Percentiles rank a stretch among this genome's conserved stretches.
Evolutionary conservation across 2,888 invertebrate genomes (phyloP).

Genomic region (Agrochola lychnidis): DNA sequence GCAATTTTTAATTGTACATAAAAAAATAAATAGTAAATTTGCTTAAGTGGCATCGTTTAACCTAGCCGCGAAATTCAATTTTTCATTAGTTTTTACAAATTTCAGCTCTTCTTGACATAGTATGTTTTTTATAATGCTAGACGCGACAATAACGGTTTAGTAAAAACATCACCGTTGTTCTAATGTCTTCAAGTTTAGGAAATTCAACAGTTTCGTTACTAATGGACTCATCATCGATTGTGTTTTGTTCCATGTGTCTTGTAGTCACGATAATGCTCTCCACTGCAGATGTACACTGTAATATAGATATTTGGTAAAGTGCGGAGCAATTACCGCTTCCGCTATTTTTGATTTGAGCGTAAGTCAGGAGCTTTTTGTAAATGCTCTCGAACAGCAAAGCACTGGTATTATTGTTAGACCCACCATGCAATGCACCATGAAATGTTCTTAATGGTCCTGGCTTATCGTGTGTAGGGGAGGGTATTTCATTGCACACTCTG

Average conservation of each 20-base stretch:
- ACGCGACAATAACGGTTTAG: too few relatives aligned
- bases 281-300: not conserved
- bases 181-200: too few relatives aligned
- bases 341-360: slow-evolving; percentile 1
- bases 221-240: too few relatives aligned
- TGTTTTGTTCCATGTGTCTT: not conserved
- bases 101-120: too few relatives aligned
- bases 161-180: too few relatives aligned
- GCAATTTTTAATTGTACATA: too few relatives aligned
- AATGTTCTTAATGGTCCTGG: slow-evolving; percentile 6
- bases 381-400: slow-evolving; percentile 4
- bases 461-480: slow-evolving; percentile 13
- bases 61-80: too few relatives aligned
- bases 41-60: too few relatives aligned
- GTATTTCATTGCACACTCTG: not conserved
- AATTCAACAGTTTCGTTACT: too few relatives aligned
- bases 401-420: slow-evolving; percentile 7
- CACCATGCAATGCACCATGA: not conserved
- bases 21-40: too few relatives aligned
- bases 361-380: not conserved
- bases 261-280: not conserved
- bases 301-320: not conserved
- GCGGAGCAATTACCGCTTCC: not conserved
- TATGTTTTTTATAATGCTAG: too few relatives aligned
- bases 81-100: too few relatives aligned